These are phyloP conservation scores for Acromyrmex heyeri DNA, from an alignment of 1,140 invertebrate genomes.

Conservation along the genomic window DNA sequence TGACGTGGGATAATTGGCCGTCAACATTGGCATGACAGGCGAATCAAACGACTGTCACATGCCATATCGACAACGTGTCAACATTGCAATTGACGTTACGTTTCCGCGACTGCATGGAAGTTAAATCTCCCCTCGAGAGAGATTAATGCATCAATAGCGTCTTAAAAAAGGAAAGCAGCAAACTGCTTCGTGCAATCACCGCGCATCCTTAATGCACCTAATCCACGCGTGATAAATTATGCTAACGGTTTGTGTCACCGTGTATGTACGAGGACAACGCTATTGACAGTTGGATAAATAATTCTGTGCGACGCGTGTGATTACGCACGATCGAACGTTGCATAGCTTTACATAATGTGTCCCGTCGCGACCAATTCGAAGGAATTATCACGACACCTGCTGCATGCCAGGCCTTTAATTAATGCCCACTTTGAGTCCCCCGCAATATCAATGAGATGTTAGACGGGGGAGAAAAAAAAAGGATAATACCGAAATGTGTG, in stretches of 20 bases:
- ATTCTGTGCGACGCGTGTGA: conserved; percentile 5
- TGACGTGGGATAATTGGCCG: conserved; percentile 24
- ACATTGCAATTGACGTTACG: conserved; percentile 40
- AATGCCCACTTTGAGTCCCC: conserved; percentile 42
- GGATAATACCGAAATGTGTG: not conserved
- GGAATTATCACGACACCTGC: conserved; percentile 72
- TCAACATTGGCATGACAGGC: conserved; percentile 3
- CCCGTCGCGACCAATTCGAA: conserved; percentile 54
- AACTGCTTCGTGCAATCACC: not conserved
- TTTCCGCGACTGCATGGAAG: not conserved
- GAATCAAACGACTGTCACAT: conserved; percentile 41
- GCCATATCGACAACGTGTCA: conserved; percentile 24
- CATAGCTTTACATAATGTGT: conserved; percentile 63
- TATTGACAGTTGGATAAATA: conserved; percentile 68
- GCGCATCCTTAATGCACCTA: not conserved
- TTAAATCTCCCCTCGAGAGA: conserved; percentile 3
- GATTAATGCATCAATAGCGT: conserved; percentile 43
- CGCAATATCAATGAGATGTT: not conserved
- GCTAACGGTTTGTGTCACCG: conserved; percentile 24
- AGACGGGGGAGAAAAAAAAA: not conserved
- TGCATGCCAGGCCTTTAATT: conserved; percentile 40
- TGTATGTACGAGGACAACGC: not conserved
- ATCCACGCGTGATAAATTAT: conserved; percentile 45
- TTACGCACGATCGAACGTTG: conserved; percentile 8
- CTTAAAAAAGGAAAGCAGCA: not conserved